Evolutionary conservation across 1,140 invertebrate species (phyloP).

Genomic region (Eupeodes corollae): DNA sequence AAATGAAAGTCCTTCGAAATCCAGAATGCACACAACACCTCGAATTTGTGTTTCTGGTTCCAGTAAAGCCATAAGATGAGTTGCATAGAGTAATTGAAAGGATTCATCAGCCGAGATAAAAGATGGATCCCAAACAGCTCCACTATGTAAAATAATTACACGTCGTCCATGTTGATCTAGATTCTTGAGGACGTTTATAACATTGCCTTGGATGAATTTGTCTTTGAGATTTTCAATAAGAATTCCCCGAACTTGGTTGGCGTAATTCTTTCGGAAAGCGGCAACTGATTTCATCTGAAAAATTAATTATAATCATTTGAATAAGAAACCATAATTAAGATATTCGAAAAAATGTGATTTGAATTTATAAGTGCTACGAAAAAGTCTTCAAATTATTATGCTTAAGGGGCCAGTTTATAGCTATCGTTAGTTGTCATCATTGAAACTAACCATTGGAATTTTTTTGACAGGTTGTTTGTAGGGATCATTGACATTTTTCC

Average conservation of each 20-base stretch:
- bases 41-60: constrained; percentile 62
- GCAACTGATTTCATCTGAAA: constrained; percentile 59
- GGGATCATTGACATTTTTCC: too few species aligned
- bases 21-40: constrained; percentile 67
- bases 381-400: too few species aligned
- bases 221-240: constrained; percentile 52
- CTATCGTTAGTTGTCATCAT: too few species aligned
- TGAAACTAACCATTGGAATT: too few species aligned
- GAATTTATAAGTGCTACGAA: too few species aligned
- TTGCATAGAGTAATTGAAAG: constrained; percentile 64
- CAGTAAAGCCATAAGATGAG: constrained; percentile 59
- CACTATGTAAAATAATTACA: constrained; percentile 29
- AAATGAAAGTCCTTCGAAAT: constrained; percentile 63
- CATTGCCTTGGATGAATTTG: constrained; percentile 52
- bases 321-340: too few species aligned
- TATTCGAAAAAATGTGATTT: too few species aligned
- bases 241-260: constrained; percentile 47
- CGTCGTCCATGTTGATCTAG: constrained; percentile 46
- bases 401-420: too few species aligned
- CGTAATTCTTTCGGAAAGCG: constrained; percentile 60
- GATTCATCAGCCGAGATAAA: constrained; percentile 57
- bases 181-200: constrained; percentile 60
- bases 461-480: too few species aligned
- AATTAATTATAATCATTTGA: neutral
- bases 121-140: constrained; percentile 57